Conservation (phyloP, 2,113 vertebrate species). For the Trematocara stigmaticum region DNA sequence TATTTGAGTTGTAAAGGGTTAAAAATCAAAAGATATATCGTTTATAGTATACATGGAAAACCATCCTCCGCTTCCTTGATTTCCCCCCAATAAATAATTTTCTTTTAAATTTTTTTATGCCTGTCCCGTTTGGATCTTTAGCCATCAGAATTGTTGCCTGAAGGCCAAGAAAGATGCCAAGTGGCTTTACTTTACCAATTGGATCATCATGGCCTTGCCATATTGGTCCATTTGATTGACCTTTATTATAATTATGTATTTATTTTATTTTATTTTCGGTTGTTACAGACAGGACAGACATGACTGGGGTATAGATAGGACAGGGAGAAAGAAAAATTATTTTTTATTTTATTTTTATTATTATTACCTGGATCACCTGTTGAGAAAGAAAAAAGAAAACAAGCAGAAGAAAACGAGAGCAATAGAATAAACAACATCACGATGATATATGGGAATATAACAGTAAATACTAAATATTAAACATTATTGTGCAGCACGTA, state of each 20-base stretch:
- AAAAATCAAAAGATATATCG: neutral
- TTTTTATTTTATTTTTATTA: too few relatives aligned
- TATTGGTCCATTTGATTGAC: neutral
- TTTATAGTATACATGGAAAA: neutral
- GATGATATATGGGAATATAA: too few relatives aligned
- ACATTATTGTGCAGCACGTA: too few relatives aligned
- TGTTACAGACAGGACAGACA: neutral
- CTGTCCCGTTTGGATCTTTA: neutral
- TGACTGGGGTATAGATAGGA: neutral
- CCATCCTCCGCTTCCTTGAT: neutral
- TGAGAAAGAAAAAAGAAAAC: too few relatives aligned
- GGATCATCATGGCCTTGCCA: neutral
- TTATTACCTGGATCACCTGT: too few relatives aligned
- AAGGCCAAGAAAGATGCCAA: neutral
- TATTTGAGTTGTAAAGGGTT: neutral
- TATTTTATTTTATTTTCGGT: neutral
- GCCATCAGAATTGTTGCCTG: neutral
- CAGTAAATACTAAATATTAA: too few relatives aligned
- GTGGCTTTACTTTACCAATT: accelerated
- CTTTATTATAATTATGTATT: neutral
- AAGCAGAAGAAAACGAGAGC: too few relatives aligned
- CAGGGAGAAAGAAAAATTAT: neutral
- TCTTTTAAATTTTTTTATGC: neutral
- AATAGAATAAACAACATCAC: too few relatives aligned
- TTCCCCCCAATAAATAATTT: neutral